Evolutionary conservation across 1,140 invertebrate species (phyloP), one percentile per base, ranked within the genome.

Genomic region (Goniozus legneri): DNA sequence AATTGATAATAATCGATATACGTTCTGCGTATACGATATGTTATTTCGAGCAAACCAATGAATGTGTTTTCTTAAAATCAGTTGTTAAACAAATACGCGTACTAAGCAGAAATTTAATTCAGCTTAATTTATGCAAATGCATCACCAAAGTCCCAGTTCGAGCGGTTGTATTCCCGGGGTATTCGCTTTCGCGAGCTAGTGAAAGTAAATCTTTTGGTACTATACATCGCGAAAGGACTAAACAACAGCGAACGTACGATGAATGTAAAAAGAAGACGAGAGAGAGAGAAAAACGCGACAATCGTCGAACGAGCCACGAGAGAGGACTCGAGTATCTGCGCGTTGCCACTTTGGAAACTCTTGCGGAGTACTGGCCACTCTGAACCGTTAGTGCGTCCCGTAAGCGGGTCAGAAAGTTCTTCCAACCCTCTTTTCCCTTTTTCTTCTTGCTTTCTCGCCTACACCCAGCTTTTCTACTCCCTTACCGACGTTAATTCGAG

Each of bases 331-430:
- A 56, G 60, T 63, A 57, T 65, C 62, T 63, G 64, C 57, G n/a
- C n/a, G 64, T 71, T 58, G 58, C 56, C 64, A 73, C 69, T 72
- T 72, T 34, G 65, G 50, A 73, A 72, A 73, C 70, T 69, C 68
- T 69, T 61, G 63, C 63, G 53, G 72, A 70, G 71, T 70, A 63
- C 60, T 58, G 58, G 65, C 63, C 72, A 72, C 67, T 72, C 66
- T 61, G 54, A 43, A 56, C 56, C 60, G n/a, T n/a, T 64, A 59
- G 60, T 52, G 59, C 61, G 52, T 37, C 56, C 58, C 42, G 66
- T 75, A 74, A 75, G 70, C 73, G 64, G 73, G 73, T 75, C 73
- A 75, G 67, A 71, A 72, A 72, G 69, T 75, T 74, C 69, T 74
- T 74, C 73, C 64, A 62, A 66, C 61, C 64, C 67, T 57, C 47